Evolutionary conservation across 2,797 vertebrate genomes (phyloP).

Genomic region (Lepus oiostolus): DNA sequence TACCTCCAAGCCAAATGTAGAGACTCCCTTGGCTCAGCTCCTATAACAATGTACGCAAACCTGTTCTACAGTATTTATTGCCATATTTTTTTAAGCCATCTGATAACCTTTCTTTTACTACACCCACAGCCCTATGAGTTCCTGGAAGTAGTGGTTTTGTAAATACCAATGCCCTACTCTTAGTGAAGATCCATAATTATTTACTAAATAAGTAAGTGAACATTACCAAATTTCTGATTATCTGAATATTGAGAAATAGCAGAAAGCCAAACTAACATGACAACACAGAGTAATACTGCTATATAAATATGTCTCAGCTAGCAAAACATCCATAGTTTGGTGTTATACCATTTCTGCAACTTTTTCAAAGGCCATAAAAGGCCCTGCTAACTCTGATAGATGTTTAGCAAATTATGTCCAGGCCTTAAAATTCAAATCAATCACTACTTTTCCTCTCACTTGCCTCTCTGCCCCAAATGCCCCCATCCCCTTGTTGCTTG

Average conservation of each 20-base stretch:
- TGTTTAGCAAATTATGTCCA: neutral
- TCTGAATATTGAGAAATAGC: constrained; percentile 17
- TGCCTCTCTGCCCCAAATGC: neutral
- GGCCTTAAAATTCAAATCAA: neutral
- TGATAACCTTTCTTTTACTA: constrained; percentile 9
- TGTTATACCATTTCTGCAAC: neutral
- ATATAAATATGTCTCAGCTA: neutral
- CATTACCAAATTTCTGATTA: constrained; percentile 2
- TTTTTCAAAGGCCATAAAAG: neutral
- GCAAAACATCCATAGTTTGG: neutral
- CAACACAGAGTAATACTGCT: neutral
- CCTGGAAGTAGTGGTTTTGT: constrained; percentile 11
- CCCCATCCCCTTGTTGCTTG: neutral
- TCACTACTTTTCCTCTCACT: neutral
- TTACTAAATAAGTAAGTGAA: constrained; percentile 33
- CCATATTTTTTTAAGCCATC: neutral
- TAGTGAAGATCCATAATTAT: neutral
- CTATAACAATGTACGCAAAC: neutral
- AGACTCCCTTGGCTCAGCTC: neutral
- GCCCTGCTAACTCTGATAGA: neutral
- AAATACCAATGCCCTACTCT: neutral
- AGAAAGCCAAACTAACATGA: neutral
- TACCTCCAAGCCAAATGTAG: neutral
- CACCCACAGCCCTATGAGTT: neutral
- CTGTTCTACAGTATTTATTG: neutral